Percentiles rank a stretch among this genome's conserved stretches.
Evolutionary conservation across 2,797 vertebrate genomes (phyloP).

Genomic region (Clarias platycephalus): DNA sequence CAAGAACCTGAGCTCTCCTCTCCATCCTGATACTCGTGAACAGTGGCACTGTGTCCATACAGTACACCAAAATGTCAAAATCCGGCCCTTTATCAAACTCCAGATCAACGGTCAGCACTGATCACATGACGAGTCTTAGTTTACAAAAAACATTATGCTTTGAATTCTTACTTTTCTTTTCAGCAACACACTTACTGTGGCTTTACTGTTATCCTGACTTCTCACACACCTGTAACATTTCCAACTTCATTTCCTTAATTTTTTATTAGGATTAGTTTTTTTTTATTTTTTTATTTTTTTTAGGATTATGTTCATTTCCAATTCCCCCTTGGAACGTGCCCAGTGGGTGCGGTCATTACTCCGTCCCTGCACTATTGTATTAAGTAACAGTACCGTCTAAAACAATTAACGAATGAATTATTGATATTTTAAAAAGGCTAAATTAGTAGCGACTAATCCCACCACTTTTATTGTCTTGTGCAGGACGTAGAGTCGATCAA

Average conservation of each 20-base stretch:
- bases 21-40: neutral
- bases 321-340: neutral
- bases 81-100: neutral
- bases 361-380: neutral
- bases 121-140: neutral
- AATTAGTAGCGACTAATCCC: neutral
- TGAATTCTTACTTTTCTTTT: neutral
- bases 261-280: neutral
- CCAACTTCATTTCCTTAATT: neutral
- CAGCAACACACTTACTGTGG: neutral
- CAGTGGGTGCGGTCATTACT: neutral
- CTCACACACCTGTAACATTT: neutral
- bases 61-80: neutral
- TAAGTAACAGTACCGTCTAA: neutral
- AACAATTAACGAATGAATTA: neutral
- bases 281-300: neutral
- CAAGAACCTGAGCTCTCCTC: neutral
- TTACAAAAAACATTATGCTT: neutral
- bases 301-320: too few species aligned
- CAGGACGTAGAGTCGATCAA: slow-evolving; percentile 36
- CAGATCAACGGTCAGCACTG: neutral
- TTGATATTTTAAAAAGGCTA: neutral
- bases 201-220: neutral
- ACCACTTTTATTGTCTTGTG: slow-evolving; percentile 19
- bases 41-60: neutral